Evolutionary conservation across 1,140 invertebrate species (phyloP).

Genomic region (Drusus annulatus): DNA sequence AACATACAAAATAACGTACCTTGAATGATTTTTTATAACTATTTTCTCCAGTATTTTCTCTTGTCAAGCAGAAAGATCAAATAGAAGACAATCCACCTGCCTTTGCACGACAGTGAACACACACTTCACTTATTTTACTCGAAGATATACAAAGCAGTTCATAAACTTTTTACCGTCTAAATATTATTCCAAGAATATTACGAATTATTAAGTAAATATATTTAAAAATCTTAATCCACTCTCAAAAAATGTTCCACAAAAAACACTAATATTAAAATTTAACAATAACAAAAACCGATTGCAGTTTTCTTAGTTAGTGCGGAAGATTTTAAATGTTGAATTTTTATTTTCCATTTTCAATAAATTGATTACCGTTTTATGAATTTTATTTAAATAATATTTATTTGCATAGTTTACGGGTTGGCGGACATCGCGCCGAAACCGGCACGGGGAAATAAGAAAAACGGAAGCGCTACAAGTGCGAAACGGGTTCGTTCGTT

Average conservation of each 20-base stretch:
- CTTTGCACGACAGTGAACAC: neutral
- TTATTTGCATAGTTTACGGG: neutral
- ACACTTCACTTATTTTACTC: neutral
- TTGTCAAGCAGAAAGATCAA: neutral
- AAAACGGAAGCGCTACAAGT: slow-evolving; percentile 21
- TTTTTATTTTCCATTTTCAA: no score
- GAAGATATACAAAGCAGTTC: neutral
- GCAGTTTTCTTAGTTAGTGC: no score
- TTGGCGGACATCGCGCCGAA: slow-evolving; percentile 11
- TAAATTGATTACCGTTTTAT: no score
- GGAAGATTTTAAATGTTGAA: no score
- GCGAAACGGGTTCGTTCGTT: slow-evolving; percentile 11
- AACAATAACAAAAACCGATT: no score
- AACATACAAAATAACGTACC: neutral
- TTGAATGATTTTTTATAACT: neutral
- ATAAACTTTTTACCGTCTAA: neutral
- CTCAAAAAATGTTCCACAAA: no score
- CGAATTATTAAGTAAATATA: no score
- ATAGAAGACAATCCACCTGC: neutral
- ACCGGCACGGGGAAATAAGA: slow-evolving; percentile 18
- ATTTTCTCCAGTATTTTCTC: slow-evolving; percentile 6
- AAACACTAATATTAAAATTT: no score
- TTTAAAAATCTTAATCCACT: no score
- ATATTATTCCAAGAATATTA: no score
- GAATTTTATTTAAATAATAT: no score